Conservation (phyloP, 2,797 vertebrate species). For the Neosilurus hyrtlii region DNA sequence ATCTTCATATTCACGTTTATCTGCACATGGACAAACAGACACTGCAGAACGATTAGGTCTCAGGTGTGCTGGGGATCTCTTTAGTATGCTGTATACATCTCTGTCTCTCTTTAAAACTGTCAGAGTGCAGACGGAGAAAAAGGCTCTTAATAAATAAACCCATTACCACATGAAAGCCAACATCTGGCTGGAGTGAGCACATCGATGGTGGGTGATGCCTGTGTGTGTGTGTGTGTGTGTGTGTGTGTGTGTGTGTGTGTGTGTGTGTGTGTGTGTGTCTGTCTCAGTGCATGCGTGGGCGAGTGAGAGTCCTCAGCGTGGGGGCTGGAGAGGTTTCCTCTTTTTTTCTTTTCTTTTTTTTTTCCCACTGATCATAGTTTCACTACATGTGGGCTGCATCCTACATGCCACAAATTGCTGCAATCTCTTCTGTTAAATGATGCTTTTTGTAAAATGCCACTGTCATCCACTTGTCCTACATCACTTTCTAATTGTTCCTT, state of each 20-base stretch:
- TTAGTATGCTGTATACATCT: slow-evolving; percentile 34
- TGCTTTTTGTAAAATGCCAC: neutral
- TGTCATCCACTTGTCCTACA: neutral
- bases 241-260: slow-evolving; percentile 23
- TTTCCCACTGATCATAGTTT: slow-evolving; percentile 7
- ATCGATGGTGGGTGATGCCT: slow-evolving; percentile 25
- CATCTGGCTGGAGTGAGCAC: slow-evolving; percentile 63
- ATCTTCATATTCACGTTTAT: neutral
- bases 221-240: slow-evolving; percentile 38
- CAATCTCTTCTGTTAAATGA: neutral
- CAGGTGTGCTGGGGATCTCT: slow-evolving; percentile 23
- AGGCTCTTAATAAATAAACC: slow-evolving; percentile 68
- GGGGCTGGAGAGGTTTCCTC: slow-evolving; percentile 16
- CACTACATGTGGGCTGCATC: slow-evolving; percentile 24
- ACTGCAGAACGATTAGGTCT: slow-evolving; percentile 25
- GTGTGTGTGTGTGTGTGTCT: slow-evolving; percentile 24
- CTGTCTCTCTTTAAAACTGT: slow-evolving; percentile 2
- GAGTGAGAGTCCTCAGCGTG: slow-evolving; percentile 29
- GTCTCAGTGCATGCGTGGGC: slow-evolving; percentile 24
- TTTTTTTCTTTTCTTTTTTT: slow-evolving; percentile 2
- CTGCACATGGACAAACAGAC: neutral
- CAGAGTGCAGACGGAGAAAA: slow-evolving; percentile 25
- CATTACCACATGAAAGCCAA: slow-evolving; percentile 73
- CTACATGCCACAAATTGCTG: slow-evolving; percentile 5
- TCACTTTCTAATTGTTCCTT: neutral